These are phyloP conservation scores for Tenthredo mesomela DNA, from an alignment of 2,888 invertebrate species.

Conservation along the genomic window DNA sequence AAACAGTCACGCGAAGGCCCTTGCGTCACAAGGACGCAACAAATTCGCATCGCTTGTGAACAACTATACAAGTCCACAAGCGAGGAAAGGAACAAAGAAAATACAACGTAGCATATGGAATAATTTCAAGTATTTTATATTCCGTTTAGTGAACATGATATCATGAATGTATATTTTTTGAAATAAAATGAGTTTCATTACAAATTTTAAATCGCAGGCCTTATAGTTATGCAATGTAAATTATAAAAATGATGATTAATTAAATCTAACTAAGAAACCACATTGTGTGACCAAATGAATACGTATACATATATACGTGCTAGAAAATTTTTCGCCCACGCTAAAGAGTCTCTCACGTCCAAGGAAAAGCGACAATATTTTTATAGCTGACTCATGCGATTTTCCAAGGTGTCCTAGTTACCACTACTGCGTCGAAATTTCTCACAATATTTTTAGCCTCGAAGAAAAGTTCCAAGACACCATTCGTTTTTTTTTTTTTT, in stretches of 20 bases:
- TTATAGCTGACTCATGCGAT: slow-evolving; percentile 45
- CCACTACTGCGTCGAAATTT: slow-evolving; percentile 39
- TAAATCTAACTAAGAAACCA: neutral
- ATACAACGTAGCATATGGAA: neutral
- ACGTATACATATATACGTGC: neutral
- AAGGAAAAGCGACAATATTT: slow-evolving; percentile 41
- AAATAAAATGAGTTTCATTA: neutral
- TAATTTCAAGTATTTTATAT: neutral
- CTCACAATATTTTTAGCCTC: slow-evolving; percentile 39
- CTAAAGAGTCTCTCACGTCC: neutral
- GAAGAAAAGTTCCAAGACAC: neutral
- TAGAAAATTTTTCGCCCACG: neutral
- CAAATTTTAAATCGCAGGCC: neutral
- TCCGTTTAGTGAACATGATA: neutral
- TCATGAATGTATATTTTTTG: neutral
- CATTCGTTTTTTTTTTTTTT: neutral
- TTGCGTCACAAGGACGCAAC: slow-evolving; percentile 13
- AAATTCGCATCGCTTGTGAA: neutral
- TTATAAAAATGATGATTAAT: neutral
- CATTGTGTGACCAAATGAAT: neutral
- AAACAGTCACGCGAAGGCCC: neutral
- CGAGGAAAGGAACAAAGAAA: neutral
- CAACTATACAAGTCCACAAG: slow-evolving; percentile 3
- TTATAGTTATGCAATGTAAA: neutral
- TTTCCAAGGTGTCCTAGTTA: slow-evolving; percentile 47